phyloP scores from a whole-genome alignment of 2,888 invertebrate genomes.

The Eupelmus urozonus region DNA sequence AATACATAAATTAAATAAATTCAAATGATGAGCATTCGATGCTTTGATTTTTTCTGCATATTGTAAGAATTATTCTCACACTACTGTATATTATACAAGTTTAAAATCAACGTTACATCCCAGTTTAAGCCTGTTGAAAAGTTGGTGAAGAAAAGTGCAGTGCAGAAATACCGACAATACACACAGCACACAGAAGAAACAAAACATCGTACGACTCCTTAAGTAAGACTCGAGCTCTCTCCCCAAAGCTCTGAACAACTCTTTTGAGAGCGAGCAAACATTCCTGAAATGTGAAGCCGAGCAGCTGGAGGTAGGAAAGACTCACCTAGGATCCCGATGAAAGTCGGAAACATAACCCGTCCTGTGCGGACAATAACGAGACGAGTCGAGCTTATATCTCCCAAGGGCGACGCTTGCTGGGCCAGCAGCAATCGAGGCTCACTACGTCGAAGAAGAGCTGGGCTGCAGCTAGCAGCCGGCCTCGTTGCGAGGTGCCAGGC shows the following conservation, averaged over 20 bases:
- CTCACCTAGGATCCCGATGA: constrained; percentile 86
- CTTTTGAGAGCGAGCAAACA: constrained; percentile 1
- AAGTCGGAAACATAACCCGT: constrained; percentile 84
- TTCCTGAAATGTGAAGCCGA: no score
- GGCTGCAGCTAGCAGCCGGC: neutral
- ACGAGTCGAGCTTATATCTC: constrained; percentile 6
- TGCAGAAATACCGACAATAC: neutral
- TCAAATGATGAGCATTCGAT: no score
- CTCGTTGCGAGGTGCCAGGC: constrained; percentile 24
- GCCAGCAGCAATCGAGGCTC: neutral
- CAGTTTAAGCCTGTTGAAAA: no score
- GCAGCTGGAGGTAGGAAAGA: no score
- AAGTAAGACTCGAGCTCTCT: constrained; percentile 23
- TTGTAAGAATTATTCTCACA: no score
- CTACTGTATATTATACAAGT: no score
- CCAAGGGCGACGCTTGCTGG: neutral
- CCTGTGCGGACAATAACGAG: constrained; percentile 66
- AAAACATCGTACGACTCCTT: constrained; percentile 8
- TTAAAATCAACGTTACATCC: no score
- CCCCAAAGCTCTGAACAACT: neutral
- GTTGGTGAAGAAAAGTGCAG: constrained; percentile 3
- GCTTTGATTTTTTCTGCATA: no score
- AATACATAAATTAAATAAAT: no score
- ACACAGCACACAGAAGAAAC: neutral
- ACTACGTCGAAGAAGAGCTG: neutral